Percentiles rank a stretch among this genome's conserved stretches.
Conservation (phyloP, 2,113 vertebrate species). For the Gymnocephalus cernua region DNA sequence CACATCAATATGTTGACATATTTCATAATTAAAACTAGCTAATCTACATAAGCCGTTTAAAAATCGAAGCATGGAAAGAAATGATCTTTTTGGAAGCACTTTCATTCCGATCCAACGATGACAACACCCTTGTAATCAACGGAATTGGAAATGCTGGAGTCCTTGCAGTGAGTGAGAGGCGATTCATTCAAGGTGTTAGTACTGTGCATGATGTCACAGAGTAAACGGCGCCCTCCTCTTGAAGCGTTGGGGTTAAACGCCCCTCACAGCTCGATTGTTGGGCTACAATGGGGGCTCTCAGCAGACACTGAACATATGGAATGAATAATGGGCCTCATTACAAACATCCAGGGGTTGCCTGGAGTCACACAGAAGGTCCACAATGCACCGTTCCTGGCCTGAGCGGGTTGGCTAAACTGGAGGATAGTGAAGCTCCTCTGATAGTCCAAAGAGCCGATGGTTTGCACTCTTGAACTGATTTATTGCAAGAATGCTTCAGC, state of each 20-base stretch:
- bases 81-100: conserved; percentile 30
- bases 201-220: conserved; percentile 81
- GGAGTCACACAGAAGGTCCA: conserved; percentile 77
- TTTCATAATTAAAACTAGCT: conserved; percentile 4
- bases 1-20: not conserved
- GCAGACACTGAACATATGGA: conserved; percentile 85
- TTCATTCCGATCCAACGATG: conserved; percentile 46
- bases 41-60: conserved; percentile 29
- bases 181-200: conserved; percentile 72
- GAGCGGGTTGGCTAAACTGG: conserved; percentile 36
- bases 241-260: conserved; percentile 78
- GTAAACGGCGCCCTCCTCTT: conserved; percentile 79
- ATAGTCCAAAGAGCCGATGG: conserved; percentile 1
- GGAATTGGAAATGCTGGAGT: conserved; percentile 33
- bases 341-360: conserved; percentile 85
- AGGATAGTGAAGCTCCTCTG: not conserved
- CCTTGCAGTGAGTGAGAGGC: conserved; percentile 37
- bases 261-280: conserved; percentile 77
- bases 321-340: conserved; percentile 86
- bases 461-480: conserved; percentile 23
- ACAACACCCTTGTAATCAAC: conserved; percentile 56
- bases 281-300: conserved; percentile 79
- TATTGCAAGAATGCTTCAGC: conserved; percentile 2
- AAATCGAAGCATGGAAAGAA: conserved; percentile 31
- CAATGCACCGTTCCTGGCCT: conserved; percentile 64